Percentiles rank a stretch among this genome's conserved stretches.
phyloP scores from a whole-genome alignment of 2,888 invertebrate species.

The Himalopsyche japonica region DNA sequence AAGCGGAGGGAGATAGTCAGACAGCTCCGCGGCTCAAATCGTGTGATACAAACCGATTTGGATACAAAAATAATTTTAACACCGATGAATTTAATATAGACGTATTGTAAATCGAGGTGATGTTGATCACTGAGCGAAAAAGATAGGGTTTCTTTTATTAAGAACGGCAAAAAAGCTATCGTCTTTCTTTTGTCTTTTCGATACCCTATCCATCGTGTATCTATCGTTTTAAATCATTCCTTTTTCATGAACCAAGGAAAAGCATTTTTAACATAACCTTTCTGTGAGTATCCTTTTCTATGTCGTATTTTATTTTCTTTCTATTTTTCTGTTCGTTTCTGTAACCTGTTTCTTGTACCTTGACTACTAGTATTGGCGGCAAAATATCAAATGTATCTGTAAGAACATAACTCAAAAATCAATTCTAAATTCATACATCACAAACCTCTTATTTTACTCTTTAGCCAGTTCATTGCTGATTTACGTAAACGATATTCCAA shows the following conservation, averaged over 20 bases:
- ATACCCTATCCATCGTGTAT: neutral
- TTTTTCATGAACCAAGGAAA: neutral
- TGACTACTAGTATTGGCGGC: neutral
- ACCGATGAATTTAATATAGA: neutral
- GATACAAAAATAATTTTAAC: neutral
- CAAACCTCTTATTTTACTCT: no score
- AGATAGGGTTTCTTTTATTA: neutral
- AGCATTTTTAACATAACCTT: slow-evolving; percentile 12
- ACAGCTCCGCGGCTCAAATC: neutral
- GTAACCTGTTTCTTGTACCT: neutral
- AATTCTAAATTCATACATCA: no score
- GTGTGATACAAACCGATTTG: neutral
- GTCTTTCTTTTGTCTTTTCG: neutral
- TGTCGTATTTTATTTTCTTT: slow-evolving; percentile 7
- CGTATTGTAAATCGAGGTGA: neutral
- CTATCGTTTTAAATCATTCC: neutral
- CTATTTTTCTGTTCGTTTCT: neutral
- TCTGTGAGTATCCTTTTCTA: slow-evolving; percentile 29
- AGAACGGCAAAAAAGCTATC: neutral
- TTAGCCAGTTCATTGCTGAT: no score
- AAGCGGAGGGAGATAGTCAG: slow-evolving; percentile 5
- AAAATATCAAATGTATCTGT: neutral
- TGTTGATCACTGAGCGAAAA: neutral
- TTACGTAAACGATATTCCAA: no score
- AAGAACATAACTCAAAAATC: neutral